Evolutionary conservation across 2,888 invertebrate genomes (phyloP), one percentile per base, ranked within the genome.

Genomic region (Drosophila histrio): DNA sequence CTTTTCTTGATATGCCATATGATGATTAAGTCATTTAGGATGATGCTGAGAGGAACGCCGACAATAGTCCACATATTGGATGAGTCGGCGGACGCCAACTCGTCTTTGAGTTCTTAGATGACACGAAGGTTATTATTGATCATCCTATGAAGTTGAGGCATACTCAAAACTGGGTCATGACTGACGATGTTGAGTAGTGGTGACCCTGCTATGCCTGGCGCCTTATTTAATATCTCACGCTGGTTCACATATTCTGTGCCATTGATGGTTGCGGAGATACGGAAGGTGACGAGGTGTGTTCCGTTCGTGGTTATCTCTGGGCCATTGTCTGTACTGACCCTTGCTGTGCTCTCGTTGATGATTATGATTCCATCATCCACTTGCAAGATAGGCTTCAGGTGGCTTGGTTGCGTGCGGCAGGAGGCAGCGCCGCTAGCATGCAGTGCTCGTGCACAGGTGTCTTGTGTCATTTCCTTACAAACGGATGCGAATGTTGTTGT

Each of bases 81-180:
- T 15, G 24, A 24, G 26, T 9, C 28, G 21, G 46, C 9, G 30
- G 30, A 39, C 17, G 19, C 30, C 47, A 49, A 22, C 9, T 49
- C 41, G 3, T 32, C n/a, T 22, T 32, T 49, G 2, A 58, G 15
- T 3, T 34, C n/a, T 17, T 58, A 5, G 22, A 58, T 58, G 32
- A 49, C 22, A 5, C 9, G 57, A n/a, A 47, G 15, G 21, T 30
- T 47, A 2, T 39, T 9, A 11, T 47, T 38, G 22, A 39, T 57
- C 30, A 30, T 57, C 47, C 24, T 38, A 6, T 30, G 39, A 2
- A 47, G 57, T 47, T 47, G 9, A 2, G 49, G 47, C 44, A 54
- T 43, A 13, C 36, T 36, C 24, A 46, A 21, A 15, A 38, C 36
- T 46, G 46, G 38, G 46, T 57, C 38, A 22, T 57, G 47, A 8